Conservation (phyloP, 1,140 invertebrate genomes). For the Drosophila lini region DNA sequence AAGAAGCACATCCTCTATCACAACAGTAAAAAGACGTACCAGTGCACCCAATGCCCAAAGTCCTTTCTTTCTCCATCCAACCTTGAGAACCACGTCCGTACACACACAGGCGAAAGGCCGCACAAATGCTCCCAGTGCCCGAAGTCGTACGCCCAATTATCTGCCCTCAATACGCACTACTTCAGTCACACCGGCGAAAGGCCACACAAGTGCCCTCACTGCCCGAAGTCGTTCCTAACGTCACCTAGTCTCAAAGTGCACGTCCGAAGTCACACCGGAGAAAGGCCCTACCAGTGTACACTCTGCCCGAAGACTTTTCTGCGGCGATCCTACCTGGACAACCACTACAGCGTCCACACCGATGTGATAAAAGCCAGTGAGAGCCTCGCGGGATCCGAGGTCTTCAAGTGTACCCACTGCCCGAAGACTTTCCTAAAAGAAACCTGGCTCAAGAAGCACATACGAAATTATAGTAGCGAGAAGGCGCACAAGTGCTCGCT, state of each 20-base stretch:
- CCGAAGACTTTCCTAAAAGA: slow-evolving; percentile 5
- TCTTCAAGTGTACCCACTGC: slow-evolving; percentile 4
- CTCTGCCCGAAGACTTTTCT: slow-evolving; percentile 3
- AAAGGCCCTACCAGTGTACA: slow-evolving; percentile 5
- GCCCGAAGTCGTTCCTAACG: slow-evolving; percentile 2
- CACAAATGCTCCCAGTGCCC: slow-evolving; percentile 2
- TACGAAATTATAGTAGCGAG: slow-evolving; percentile 6
- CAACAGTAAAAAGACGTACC: slow-evolving; percentile 10
- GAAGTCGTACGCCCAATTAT: slow-evolving; percentile 6
- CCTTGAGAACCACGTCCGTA: slow-evolving; percentile 1
- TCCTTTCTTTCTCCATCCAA: slow-evolving; percentile 8
- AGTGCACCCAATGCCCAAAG: slow-evolving; percentile 3
- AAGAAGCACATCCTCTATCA: slow-evolving; percentile 6
- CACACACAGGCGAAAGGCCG: slow-evolving; percentile 12
- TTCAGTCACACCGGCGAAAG: slow-evolving; percentile 4
- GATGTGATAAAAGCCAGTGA: background rate
- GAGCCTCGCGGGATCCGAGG: background rate
- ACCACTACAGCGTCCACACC: slow-evolving; percentile 2
- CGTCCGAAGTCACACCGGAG: slow-evolving; percentile 2
- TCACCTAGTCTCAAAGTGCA: slow-evolving; percentile 7
- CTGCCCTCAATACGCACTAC: slow-evolving; percentile 3
- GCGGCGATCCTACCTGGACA: slow-evolving; percentile 3
- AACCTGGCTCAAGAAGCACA: slow-evolving; percentile 13
- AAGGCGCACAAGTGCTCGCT: slow-evolving; percentile 6
- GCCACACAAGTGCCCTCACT: slow-evolving; percentile 6